A percentile compares a stretch with the other conserved stretches of the same genome.
These are phyloP conservation scores for Bombus ignitus DNA, from an alignment of 1,140 invertebrate genomes.

Conservation along the genomic window DNA sequence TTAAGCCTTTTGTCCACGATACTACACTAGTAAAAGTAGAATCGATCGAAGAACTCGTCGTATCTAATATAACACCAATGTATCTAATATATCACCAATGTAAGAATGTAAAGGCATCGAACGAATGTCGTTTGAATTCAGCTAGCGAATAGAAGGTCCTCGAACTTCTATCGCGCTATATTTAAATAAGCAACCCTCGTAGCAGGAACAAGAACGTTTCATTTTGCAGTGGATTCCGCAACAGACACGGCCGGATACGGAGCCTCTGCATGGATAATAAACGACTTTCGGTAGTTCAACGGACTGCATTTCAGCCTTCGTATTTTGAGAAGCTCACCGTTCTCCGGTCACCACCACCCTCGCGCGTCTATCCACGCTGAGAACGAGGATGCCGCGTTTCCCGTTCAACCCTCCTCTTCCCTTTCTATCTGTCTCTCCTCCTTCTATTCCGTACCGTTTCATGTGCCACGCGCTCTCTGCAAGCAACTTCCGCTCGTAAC, in stretches of 20 bases:
- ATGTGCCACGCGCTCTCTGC: conserved; percentile 21
- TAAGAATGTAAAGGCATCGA: neutral
- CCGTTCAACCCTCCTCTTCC: neutral
- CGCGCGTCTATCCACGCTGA: neutral
- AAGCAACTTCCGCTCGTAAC: conserved; percentile 56
- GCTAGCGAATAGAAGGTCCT: too few species aligned
- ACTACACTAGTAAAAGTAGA: too few species aligned
- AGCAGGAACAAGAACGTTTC: neutral
- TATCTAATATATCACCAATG: too few species aligned
- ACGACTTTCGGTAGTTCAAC: conserved; percentile 51
- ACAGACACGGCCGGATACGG: conserved; percentile 22
- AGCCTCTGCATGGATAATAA: conserved; percentile 47
- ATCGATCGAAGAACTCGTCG: neutral
- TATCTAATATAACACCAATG: too few species aligned
- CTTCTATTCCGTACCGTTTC: neutral
- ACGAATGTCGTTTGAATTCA: neutral
- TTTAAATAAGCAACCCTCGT: conserved; percentile 22
- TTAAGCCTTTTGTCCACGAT: too few species aligned
- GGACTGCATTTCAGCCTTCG: conserved; percentile 46
- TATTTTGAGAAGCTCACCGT: conserved; percentile 47
- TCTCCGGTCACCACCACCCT: neutral
- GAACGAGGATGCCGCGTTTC: neutral
- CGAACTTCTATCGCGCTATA: neutral
- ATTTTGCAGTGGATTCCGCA: conserved; percentile 39
- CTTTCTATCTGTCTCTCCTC: neutral